A percentile compares a stretch with the other conserved stretches of the same genome.
Evolutionary conservation across 23 tunicate species (phyloP).

Genomic region (Ascidia mentula): DNA sequence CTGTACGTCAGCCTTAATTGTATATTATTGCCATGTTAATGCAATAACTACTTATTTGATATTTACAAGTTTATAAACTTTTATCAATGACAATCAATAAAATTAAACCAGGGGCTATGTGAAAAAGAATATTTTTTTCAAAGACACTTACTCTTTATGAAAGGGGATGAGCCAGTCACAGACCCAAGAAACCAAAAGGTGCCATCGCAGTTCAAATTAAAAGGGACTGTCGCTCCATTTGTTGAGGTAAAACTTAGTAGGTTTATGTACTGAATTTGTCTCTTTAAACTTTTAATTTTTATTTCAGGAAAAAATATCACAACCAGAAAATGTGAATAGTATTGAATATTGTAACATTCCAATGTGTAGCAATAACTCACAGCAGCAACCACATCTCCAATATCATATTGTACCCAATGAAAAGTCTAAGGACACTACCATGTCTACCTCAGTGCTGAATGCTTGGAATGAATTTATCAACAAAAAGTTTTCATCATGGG

Average conservation of each 20-base stretch:
- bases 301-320: neutral
- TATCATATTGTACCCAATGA: neutral
- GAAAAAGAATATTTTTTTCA: no score
- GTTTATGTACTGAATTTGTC: no score
- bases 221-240: neutral
- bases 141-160: no score
- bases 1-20: no score
- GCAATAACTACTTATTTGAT: no score
- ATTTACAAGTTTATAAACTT: no score
- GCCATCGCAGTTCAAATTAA: neutral
- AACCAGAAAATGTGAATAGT: neutral
- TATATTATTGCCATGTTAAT: no score
- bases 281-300: no score
- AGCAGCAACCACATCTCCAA: constrained; percentile 18
- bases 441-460: neutral
- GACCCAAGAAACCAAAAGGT: neutral
- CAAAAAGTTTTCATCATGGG: neutral
- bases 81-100: no score
- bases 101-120: no score
- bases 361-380: constrained; percentile 19
- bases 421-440: neutral
- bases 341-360: constrained; percentile 10
- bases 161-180: neutral
- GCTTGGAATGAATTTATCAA: neutral
- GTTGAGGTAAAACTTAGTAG: neutral